These are phyloP conservation scores for Drosophila prostipennis DNA, from an alignment of 2,888 invertebrate genomes.

Conservation along the genomic window DNA sequence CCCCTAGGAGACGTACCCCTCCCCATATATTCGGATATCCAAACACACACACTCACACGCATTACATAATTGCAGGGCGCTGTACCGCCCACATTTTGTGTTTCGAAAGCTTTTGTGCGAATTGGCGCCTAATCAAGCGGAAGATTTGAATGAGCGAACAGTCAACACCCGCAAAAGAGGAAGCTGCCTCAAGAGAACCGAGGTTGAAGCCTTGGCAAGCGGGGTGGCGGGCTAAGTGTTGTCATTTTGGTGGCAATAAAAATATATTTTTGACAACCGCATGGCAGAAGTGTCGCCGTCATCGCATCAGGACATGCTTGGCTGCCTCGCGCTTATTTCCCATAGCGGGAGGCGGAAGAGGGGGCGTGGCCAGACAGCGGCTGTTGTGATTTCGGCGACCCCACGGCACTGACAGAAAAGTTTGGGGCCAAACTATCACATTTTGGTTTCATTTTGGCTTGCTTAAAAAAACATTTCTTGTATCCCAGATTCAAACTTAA, in stretches of 20 bases:
- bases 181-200: constrained; percentile 7
- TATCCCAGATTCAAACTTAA: not conserved
- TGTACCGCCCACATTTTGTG: constrained; percentile 67
- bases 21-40: not conserved
- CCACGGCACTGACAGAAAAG: constrained; percentile 13
- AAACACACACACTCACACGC: constrained; percentile 40
- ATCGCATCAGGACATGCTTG: constrained; percentile 63
- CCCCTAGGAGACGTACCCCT: constrained; percentile 18
- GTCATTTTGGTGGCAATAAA: constrained; percentile 80
- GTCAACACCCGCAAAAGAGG: constrained; percentile 52
- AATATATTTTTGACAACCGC: constrained; percentile 77
- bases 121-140: constrained; percentile 79
- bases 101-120: constrained; percentile 59
- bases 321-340: constrained; percentile 30
- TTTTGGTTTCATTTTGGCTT: too few relatives aligned
- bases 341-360: constrained; percentile 7
- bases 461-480: not conserved
- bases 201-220: not conserved
- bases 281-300: constrained; percentile 57
- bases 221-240: constrained; percentile 60
- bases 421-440: too few relatives aligned
- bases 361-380: constrained; percentile 70
- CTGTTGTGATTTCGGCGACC: constrained; percentile 70
- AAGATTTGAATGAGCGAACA: constrained; percentile 75
- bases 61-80: constrained; percentile 68